These are phyloP conservation scores for Thunnus albacares DNA, from an alignment of 2,797 vertebrate genomes.

Conservation along the genomic window DNA sequence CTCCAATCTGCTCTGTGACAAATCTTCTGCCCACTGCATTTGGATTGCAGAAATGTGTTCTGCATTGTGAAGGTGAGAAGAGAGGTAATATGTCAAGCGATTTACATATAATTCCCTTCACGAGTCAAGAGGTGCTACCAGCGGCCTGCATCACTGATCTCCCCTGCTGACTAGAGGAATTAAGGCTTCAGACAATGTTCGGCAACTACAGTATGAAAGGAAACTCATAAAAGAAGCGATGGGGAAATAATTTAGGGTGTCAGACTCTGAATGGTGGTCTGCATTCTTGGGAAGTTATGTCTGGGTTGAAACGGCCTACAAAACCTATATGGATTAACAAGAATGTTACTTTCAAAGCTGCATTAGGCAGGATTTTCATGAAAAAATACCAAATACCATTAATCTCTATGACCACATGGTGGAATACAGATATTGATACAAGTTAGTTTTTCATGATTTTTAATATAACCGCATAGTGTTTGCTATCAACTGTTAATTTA, in stretches of 20 bases:
- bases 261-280: constrained; percentile 14
- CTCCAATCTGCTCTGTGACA: constrained; percentile 22
- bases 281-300: constrained; percentile 35
- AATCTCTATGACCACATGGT: not conserved
- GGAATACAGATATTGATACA: too few relatives aligned
- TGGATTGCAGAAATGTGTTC: constrained; percentile 35
- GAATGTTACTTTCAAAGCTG: constrained; percentile 27
- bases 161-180: constrained; percentile 33
- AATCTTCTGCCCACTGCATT: constrained; percentile 21
- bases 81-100: constrained; percentile 44
- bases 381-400: not conserved
- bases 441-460: too few relatives aligned
- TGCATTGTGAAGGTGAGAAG: constrained; percentile 44
- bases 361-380: not conserved
- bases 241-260: constrained; percentile 35
- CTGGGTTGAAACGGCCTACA: constrained; percentile 11
- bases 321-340: constrained; percentile 31
- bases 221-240: constrained; percentile 33
- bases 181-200: constrained; percentile 32
- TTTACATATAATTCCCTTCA: constrained; percentile 53
- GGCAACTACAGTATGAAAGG: constrained; percentile 19
- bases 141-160: constrained; percentile 28
- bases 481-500: too few relatives aligned
- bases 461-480: too few relatives aligned
- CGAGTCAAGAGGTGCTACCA: constrained; percentile 13